phyloP scores from a whole-genome alignment of 2,113 vertebrate genomes.

The Dolichotis patagonum region DNA sequence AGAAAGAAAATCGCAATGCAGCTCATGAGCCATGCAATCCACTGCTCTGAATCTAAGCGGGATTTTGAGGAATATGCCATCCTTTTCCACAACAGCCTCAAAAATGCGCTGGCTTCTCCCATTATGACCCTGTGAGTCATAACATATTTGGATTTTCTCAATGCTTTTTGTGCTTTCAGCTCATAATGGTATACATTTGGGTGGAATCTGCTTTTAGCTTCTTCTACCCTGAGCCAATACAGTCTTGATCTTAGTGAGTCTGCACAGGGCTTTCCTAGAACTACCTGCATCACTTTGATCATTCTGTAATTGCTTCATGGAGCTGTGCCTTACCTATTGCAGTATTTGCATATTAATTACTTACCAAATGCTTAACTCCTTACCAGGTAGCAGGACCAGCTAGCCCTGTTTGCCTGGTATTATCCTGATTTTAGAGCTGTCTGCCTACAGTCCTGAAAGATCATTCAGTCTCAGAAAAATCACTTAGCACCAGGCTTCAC shows the following conservation, averaged over 20 bases:
- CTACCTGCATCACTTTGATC: background rate
- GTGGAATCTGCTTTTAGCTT: background rate
- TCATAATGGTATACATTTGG: background rate
- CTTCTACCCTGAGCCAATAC: background rate
- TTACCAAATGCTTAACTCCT: background rate
- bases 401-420: background rate
- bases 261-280: fast-evolving
- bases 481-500: background rate
- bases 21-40: background rate
- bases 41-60: background rate
- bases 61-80: background rate
- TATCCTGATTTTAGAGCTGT: background rate
- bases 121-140: background rate
- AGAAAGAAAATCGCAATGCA: conserved; percentile 27
- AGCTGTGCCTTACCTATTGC: background rate
- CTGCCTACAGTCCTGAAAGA: background rate
- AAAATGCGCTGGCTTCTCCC: background rate
- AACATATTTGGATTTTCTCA: background rate
- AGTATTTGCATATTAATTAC: background rate
- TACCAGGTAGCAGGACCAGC: background rate
- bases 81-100: background rate
- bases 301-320: background rate
- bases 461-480: background rate
- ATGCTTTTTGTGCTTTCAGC: background rate
- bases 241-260: background rate